Percentiles rank a stretch among this genome's conserved stretches.
Conservation (phyloP, 2,113 vertebrate species). For the Rhadina sibilatrix region DNA sequence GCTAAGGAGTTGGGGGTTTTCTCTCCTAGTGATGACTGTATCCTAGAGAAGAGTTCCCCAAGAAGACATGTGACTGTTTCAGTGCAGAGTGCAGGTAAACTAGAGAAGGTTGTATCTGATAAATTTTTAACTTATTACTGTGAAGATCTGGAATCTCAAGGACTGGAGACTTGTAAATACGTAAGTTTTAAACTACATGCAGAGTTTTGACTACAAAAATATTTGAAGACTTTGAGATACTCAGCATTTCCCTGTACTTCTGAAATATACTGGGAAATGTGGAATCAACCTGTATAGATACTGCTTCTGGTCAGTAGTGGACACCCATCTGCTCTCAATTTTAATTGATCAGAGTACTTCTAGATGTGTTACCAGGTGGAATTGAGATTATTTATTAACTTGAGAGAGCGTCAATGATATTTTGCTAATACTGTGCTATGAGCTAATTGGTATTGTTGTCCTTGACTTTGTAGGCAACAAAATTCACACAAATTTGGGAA, state of each 20-base stretch:
- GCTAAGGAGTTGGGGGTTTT: background rate
- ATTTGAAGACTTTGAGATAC: background rate
- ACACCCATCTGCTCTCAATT: background rate
- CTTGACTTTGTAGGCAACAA: slow-evolving; percentile 21
- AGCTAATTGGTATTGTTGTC: background rate
- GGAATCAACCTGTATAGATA: background rate
- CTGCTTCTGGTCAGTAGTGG: background rate
- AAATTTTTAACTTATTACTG: background rate
- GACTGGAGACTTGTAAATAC: background rate
- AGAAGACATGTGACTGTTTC: background rate
- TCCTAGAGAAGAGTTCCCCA: background rate
- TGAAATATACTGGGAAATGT: background rate
- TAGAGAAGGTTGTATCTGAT: background rate
- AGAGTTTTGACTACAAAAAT: background rate
- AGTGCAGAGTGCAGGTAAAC: background rate
- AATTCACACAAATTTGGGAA: background rate
- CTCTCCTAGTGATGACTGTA: accelerated
- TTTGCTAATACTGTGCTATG: background rate
- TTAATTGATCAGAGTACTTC: background rate
- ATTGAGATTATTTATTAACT: background rate
- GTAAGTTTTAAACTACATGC: background rate
- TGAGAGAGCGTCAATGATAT: background rate
- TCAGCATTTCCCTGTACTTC: background rate
- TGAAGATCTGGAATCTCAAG: background rate
- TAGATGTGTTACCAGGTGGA: background rate